A percentile compares a stretch with the other conserved stretches of the same genome.
Conservation (phyloP, 2,113 vertebrate species). For the Melanerpes aurifrons region DNA sequence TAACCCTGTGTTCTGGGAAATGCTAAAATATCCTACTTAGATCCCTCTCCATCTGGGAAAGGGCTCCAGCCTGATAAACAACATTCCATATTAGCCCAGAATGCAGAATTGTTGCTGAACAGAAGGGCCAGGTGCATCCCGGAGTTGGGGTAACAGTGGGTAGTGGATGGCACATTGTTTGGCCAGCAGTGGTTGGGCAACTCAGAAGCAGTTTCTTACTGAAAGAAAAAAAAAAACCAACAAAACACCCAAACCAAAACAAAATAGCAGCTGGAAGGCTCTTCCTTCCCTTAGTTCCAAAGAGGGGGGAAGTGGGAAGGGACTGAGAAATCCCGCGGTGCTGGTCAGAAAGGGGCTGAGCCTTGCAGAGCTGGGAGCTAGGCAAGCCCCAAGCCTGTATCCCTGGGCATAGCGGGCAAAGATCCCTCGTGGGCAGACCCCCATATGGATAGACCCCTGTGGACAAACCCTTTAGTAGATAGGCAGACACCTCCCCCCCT, state of each 20-base stretch:
- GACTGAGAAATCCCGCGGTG: accelerated
- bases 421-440: not conserved
- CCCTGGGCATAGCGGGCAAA: not conserved
- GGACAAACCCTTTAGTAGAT: not conserved
- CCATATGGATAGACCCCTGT: not conserved
- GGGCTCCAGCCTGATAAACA: not conserved
- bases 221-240: slow-evolving; percentile 16
- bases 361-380: not conserved
- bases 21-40: not conserved
- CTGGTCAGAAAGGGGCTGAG: not conserved
- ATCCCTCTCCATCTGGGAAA: not conserved
- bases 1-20: not conserved
- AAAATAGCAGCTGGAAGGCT: not conserved
- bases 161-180: slow-evolving; percentile 5
- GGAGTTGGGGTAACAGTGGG: not conserved
- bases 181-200: not conserved
- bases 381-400: not conserved
- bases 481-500: too few species aligned
- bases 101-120: not conserved
- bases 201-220: slow-evolving; percentile 43
- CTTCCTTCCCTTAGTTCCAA: not conserved
- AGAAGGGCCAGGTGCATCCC: not conserved
- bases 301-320: not conserved
- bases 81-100: slow-evolving; percentile 15
- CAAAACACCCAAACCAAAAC: not conserved